Conservation (phyloP, 2,797 vertebrate genomes). For the Naso thynnoides region DNA sequence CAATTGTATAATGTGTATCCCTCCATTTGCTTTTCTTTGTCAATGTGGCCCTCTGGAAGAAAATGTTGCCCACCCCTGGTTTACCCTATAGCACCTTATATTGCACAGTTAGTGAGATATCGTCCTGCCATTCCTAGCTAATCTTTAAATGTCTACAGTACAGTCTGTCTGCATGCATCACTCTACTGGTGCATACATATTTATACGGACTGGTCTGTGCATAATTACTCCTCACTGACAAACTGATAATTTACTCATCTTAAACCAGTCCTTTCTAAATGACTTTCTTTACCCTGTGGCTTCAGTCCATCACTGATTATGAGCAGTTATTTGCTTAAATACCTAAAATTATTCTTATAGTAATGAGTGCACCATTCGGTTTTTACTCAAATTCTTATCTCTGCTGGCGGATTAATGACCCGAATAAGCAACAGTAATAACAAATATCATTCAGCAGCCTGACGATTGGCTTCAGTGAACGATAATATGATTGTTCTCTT, state of each 20-base stretch:
- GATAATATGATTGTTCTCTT: conserved; percentile 22
- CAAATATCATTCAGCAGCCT: conserved; percentile 8
- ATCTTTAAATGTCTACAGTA: neutral
- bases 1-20: too few species aligned
- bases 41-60: too few species aligned
- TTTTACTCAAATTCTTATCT: conserved; percentile 14
- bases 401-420: conserved; percentile 16
- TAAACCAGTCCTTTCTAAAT: neutral
- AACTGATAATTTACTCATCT: neutral
- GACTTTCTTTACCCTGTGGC: neutral
- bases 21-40: too few species aligned
- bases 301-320: neutral
- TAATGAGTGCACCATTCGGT: conserved; percentile 1
- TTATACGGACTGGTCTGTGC: neutral
- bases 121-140: neutral
- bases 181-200: neutral
- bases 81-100: too few species aligned
- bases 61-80: too few species aligned
- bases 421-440: conserved; percentile 7
- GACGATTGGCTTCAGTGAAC: conserved; percentile 5
- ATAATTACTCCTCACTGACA: conserved; percentile 7
- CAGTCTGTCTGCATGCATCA: neutral
- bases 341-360: conserved; percentile 3
- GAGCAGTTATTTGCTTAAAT: neutral
- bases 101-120: too few species aligned